These are phyloP conservation scores for Periophthalmodon schlosseri DNA, from an alignment of 2,113 vertebrate genomes.

Conservation along the genomic window DNA sequence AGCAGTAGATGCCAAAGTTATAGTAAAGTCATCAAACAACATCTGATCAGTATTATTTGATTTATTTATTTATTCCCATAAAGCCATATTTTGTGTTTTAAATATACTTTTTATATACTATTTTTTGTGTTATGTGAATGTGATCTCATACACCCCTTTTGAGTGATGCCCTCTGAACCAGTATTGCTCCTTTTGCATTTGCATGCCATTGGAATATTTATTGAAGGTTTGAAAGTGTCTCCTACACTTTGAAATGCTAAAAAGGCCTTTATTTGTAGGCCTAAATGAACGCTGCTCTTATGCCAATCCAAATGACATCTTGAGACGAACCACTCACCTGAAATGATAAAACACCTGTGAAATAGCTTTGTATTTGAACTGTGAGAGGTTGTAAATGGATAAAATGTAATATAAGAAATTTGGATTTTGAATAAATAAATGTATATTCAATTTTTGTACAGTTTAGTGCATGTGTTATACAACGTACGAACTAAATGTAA, in stretches of 20 bases:
- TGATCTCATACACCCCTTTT: conserved; percentile 15
- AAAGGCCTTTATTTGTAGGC: conserved; percentile 25
- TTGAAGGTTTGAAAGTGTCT: conserved; percentile 54
- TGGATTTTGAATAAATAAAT: background rate
- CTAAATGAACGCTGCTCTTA: conserved; percentile 45
- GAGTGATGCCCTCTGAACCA: conserved; percentile 16
- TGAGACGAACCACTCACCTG: conserved; percentile 46
- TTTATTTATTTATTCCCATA: background rate
- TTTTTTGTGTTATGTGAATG: background rate
- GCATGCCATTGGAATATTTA: conserved; percentile 53
- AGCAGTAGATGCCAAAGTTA: too few relatives aligned
- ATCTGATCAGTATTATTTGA: background rate
- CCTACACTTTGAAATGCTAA: conserved; percentile 73
- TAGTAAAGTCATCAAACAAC: background rate
- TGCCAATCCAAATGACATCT: conserved; percentile 33
- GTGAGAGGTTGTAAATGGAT: background rate
- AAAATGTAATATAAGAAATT: background rate
- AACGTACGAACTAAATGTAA: background rate
- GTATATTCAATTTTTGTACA: background rate
- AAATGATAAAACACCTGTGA: conserved; percentile 43
- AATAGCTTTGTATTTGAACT: conserved; percentile 38
- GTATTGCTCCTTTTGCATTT: conserved; percentile 45
- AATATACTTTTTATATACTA: background rate
- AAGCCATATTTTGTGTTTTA: background rate
- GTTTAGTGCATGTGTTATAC: background rate